phyloP scores from a whole-genome alignment of 2,797 vertebrate species.

The Eidolon dupreanum region DNA sequence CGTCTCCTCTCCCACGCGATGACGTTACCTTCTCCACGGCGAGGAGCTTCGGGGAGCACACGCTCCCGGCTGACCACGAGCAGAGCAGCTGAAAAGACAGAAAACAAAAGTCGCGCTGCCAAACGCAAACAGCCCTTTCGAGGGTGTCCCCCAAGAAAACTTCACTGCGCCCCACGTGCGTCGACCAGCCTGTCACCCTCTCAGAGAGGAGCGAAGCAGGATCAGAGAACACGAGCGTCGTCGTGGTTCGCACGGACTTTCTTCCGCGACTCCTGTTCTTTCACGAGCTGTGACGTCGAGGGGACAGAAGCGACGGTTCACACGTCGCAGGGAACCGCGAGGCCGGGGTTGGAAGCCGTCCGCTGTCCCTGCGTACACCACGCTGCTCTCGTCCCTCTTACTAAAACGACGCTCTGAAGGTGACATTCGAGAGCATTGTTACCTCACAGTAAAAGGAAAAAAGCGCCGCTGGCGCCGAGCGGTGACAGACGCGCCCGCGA shows the following conservation, averaged over 20 bases:
- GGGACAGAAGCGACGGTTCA: background rate
- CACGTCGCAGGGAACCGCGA: background rate
- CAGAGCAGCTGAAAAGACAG: background rate
- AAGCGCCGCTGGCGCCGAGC: too few relatives aligned
- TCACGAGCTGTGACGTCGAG: background rate
- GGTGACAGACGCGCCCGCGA: background rate
- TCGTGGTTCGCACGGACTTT: accelerated
- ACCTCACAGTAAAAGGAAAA: too few relatives aligned
- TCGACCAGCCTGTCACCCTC: background rate
- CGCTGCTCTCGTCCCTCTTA: background rate
- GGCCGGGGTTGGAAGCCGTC: too few relatives aligned
- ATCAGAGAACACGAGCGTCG: background rate
- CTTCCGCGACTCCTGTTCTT: background rate
- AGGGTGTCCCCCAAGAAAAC: background rate
- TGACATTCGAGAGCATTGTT: background rate
- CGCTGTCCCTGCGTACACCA: accelerated
- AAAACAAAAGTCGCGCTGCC: background rate
- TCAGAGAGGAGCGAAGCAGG: background rate
- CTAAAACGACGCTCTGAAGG: too few relatives aligned
- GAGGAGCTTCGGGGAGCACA: background rate
- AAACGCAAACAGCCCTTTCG: background rate
- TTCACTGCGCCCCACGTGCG: accelerated
- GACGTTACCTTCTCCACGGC: too few relatives aligned
- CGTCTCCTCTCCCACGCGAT: background rate
- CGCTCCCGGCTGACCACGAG: background rate